Evolutionary conservation across 2,113 vertebrate genomes (phyloP).

Genomic region (Excalfactoria chinensis): DNA sequence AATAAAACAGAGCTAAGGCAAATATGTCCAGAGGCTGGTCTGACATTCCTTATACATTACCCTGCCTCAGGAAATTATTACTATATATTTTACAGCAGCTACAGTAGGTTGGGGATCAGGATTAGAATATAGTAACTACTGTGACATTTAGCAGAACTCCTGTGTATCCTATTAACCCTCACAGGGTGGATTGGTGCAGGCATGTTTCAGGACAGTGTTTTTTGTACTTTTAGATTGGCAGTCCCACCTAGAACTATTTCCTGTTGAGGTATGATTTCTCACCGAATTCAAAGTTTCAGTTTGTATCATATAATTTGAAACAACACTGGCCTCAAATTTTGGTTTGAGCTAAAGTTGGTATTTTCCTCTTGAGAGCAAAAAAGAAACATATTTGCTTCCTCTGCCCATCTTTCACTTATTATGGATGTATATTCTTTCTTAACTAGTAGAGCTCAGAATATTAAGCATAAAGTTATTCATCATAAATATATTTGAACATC

Average conservation of each 20-base stretch:
- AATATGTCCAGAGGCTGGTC: conserved; percentile 82
- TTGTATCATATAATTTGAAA: background rate
- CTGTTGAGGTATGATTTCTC: background rate
- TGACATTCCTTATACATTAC: conserved; percentile 89
- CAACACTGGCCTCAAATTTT: background rate
- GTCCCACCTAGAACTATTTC: background rate
- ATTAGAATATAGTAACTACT: conserved; percentile 86
- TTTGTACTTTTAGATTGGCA: background rate
- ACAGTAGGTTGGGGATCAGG: conserved; percentile 83
- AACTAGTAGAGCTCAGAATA: background rate
- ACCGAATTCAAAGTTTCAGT: background rate
- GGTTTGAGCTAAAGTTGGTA: background rate
- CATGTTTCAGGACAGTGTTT: conserved; percentile 11
- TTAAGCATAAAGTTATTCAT: background rate
- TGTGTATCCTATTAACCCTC: conserved; percentile 76
- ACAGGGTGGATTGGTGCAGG: conserved; percentile 27
- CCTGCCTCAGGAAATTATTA: conserved; percentile 88
- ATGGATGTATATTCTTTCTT: background rate
- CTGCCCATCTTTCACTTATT: background rate
- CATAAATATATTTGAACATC: background rate
- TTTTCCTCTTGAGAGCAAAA: background rate
- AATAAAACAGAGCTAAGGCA: conserved; percentile 86
- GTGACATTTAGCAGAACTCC: conserved; percentile 85
- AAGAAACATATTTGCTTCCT: background rate
- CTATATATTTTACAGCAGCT: conserved; percentile 88